phyloP scores from a whole-genome alignment of 2,888 invertebrate genomes.

The Leptinotarsa juncta region DNA sequence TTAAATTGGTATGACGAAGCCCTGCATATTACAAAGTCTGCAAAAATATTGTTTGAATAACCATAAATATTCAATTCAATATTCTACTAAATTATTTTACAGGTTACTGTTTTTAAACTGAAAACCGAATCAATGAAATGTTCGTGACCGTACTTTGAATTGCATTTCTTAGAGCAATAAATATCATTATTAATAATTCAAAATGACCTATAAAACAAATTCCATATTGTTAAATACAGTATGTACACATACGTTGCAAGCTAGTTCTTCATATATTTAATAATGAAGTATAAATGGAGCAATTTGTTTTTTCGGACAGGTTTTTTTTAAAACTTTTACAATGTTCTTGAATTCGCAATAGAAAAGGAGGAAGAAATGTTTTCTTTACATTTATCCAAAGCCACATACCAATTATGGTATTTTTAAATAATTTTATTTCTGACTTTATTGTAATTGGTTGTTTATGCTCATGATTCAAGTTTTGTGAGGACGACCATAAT shows the following conservation, averaged over 20 bases:
- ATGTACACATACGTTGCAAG: neutral
- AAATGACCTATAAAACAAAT: conserved; percentile 6
- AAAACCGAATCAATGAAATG: neutral
- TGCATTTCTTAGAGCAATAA: neutral
- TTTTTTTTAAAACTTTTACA: neutral
- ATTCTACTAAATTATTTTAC: neutral
- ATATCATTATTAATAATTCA: neutral
- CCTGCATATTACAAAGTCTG: neutral
- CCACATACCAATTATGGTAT: neutral
- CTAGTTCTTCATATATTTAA: conserved; percentile 11
- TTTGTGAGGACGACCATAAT: too few relatives aligned
- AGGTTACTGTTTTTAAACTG: neutral
- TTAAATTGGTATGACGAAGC: neutral
- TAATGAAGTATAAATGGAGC: neutral
- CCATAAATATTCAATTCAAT: neutral
- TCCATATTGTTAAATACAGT: conserved; percentile 2
- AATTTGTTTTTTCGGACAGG: neutral
- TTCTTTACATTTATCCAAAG: neutral
- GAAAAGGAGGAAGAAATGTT: neutral
- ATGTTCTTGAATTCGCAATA: neutral
- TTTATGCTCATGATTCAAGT: too few relatives aligned
- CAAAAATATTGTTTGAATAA: conserved; percentile 5
- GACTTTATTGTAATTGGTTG: too few relatives aligned
- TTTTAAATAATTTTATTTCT: neutral
- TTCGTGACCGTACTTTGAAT: neutral